These are phyloP conservation scores for Idaea biselata DNA, from an alignment of 2,888 invertebrate genomes.

Conservation along the genomic window DNA sequence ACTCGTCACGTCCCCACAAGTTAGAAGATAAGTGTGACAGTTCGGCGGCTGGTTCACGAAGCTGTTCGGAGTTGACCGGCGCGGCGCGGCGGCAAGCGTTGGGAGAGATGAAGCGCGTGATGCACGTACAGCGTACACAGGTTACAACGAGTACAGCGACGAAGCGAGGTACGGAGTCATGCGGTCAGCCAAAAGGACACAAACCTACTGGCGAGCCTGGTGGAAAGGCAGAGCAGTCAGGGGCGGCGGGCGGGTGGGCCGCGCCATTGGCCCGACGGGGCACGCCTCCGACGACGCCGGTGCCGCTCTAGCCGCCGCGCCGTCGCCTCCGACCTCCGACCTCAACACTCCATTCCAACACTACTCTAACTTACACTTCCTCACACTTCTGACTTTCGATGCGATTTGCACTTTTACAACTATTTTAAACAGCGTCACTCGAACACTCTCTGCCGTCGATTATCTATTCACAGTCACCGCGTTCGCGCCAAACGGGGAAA, in stretches of 20 bases:
- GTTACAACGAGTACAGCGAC: conserved; percentile 76
- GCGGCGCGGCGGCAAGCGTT: conserved; percentile 65
- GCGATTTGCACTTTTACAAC: conserved; percentile 47
- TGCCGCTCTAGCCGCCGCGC: conserved; percentile 52
- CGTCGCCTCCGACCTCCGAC: conserved; percentile 42
- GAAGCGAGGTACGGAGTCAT: conserved; percentile 81
- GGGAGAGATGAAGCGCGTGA: conserved; percentile 69
- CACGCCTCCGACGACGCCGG: conserved; percentile 68
- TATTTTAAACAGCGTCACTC: conserved; percentile 37
- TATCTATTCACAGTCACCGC: conserved; percentile 32
- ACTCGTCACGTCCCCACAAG: conserved; percentile 60
- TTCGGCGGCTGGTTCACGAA: conserved; percentile 45
- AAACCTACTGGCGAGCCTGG: conserved; percentile 79
- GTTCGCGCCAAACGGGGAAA: conserved; percentile 18
- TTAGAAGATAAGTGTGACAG: conserved; percentile 53
- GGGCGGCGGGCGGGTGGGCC: conserved; percentile 64
- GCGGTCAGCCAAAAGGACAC: conserved; percentile 82
- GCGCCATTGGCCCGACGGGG: conserved; percentile 74
- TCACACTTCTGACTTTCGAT: conserved; percentile 46
- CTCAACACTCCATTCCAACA: conserved; percentile 45
- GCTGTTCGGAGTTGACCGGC: conserved; percentile 47
- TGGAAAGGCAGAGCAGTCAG: conserved; percentile 59
- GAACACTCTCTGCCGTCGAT: conserved; percentile 26
- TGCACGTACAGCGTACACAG: conserved; percentile 72
- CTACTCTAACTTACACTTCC: conserved; percentile 52